A percentile compares a stretch with the other conserved stretches of the same genome.
These are phyloP conservation scores for Limenitis camilla DNA, from an alignment of 2,888 invertebrate genomes.

Conservation along the genomic window DNA sequence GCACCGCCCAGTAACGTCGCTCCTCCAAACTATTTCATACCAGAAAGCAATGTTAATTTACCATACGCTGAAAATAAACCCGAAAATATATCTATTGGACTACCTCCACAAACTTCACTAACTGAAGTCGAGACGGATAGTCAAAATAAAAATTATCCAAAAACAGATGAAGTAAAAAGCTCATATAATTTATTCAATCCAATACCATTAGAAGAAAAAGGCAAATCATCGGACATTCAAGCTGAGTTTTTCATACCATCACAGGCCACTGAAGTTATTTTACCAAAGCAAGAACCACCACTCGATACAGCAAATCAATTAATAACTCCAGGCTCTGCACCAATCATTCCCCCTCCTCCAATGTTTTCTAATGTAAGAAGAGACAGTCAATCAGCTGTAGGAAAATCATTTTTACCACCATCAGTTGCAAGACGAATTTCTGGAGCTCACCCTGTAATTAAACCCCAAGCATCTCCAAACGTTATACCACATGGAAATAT, in stretches of 20 bases:
- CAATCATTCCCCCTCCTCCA: slow-evolving; percentile 57
- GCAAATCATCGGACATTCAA: background rate
- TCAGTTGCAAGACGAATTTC: slow-evolving; percentile 60
- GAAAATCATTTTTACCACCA: slow-evolving; percentile 53
- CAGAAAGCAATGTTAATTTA: slow-evolving; percentile 9
- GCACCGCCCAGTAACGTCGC: slow-evolving; percentile 22
- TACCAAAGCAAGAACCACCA: background rate
- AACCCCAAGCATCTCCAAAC: slow-evolving; percentile 32
- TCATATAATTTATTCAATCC: background rate
- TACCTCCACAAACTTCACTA: background rate
- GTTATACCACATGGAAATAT: slow-evolving; percentile 39
- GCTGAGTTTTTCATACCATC: background rate
- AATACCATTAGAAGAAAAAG: background rate
- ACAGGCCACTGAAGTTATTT: background rate
- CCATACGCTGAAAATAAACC: background rate
- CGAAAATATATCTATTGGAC: background rate
- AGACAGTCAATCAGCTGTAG: slow-evolving; percentile 34
- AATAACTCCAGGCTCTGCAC: background rate
- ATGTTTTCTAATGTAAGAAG: slow-evolving; percentile 52
- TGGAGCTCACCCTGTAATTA: slow-evolving; percentile 49
- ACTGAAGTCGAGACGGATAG: background rate
- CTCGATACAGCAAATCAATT: background rate
- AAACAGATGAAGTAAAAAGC: background rate
- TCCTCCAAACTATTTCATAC: slow-evolving; percentile 15
- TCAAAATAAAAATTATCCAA: background rate